Evolutionary conservation across 2,797 vertebrate genomes (phyloP).

Genomic region (Dendrocincla tyrannina): DNA sequence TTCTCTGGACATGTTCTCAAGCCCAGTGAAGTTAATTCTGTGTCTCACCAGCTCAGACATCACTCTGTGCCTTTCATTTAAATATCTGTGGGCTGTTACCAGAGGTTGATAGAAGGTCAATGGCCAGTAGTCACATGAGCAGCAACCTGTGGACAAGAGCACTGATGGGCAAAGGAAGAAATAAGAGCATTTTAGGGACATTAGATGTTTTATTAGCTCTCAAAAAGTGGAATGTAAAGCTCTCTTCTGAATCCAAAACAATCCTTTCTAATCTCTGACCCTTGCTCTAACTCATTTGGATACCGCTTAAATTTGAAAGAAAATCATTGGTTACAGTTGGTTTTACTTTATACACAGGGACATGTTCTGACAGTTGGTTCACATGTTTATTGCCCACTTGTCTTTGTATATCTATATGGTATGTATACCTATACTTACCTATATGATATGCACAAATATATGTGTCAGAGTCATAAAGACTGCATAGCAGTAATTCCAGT

Average conservation of each 20-base stretch:
- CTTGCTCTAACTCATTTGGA: background rate
- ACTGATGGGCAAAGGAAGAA: background rate
- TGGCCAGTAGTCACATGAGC: background rate
- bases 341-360: background rate
- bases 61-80: background rate
- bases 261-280: background rate
- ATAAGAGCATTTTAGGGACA: background rate
- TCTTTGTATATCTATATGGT: background rate
- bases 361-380: background rate
- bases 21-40: background rate
- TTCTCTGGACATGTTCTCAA: background rate
- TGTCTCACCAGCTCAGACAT: background rate
- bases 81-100: background rate
- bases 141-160: background rate
- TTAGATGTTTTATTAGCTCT: background rate
- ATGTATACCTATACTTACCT: background rate
- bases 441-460: background rate
- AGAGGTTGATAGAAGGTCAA: background rate
- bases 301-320: background rate
- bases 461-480: background rate
- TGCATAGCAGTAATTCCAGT: background rate
- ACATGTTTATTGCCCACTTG: background rate
- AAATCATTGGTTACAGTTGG: background rate
- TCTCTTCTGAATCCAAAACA: background rate
- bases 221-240: background rate